These are phyloP conservation scores for Penaeus chinensis DNA, from an alignment of 1,140 invertebrate species.

Conservation along the genomic window DNA sequence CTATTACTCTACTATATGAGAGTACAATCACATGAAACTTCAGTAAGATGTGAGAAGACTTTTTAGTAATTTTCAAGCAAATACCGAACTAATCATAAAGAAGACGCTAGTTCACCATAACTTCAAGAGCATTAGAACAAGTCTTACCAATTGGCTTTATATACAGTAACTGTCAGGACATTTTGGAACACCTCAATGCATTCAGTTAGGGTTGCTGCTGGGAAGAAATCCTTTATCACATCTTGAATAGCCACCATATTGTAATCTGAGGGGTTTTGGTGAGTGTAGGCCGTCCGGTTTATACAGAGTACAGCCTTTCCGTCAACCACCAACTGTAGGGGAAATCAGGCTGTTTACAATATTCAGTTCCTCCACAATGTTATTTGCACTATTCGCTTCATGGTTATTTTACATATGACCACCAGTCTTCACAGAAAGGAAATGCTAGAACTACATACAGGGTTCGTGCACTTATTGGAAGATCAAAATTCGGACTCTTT, in stretches of 20 bases:
- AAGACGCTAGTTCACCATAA: not conserved
- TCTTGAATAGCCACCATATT: conserved; percentile 64
- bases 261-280: conserved; percentile 43
- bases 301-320: conserved; percentile 62
- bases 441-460: no score
- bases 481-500: no score
- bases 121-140: not conserved
- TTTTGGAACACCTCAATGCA: conserved; percentile 64
- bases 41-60: not conserved
- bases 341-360: not conserved
- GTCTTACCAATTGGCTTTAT: conserved; percentile 63
- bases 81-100: not conserved
- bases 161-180: conserved; percentile 62
- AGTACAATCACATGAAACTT: not conserved
- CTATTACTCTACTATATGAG: not conserved
- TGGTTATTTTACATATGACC: no score
- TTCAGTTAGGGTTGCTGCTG: conserved; percentile 55
- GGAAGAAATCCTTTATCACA: conserved; percentile 63
- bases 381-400: not conserved
- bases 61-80: not conserved
- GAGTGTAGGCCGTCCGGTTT: conserved; percentile 59
- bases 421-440: no score
- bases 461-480: no score
- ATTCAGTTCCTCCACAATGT: not conserved
- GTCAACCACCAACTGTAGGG: conserved; percentile 60